Evolutionary conservation across 2,113 vertebrate species (phyloP).

Genomic region (Apteryx mantelli): DNA sequence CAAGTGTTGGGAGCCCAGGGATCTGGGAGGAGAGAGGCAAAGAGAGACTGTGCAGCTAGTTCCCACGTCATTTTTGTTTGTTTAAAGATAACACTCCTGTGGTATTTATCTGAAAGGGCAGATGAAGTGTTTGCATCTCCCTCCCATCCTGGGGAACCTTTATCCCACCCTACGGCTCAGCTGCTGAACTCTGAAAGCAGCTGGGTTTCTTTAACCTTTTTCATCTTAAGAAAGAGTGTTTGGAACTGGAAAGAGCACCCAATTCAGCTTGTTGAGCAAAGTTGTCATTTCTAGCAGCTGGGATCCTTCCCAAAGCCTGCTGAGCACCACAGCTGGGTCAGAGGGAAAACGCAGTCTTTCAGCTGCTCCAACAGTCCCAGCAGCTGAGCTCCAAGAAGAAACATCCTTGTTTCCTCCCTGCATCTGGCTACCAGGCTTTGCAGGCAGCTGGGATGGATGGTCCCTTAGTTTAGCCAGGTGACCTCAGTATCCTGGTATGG

Average conservation of each 20-base stretch:
- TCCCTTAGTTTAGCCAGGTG: background rate
- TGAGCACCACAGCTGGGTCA: slow-evolving; percentile 5
- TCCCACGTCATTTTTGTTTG: background rate
- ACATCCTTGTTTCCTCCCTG: background rate
- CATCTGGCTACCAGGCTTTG: background rate
- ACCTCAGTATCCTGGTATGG: background rate
- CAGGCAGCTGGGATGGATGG: background rate
- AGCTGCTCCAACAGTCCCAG: background rate
- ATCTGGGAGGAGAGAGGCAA: background rate
- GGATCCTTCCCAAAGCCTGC: slow-evolving; percentile 26
- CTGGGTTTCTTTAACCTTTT: slow-evolving; percentile 58
- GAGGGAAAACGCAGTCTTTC: background rate
- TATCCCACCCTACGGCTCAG: slow-evolving; percentile 13
- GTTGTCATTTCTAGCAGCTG: slow-evolving; percentile 55
- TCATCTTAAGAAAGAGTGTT: background rate
- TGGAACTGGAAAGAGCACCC: slow-evolving; percentile 30
- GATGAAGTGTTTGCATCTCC: background rate
- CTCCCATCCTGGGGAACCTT: background rate
- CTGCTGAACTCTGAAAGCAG: background rate
- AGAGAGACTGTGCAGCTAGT: fast-evolving
- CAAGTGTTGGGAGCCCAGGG: fast-evolving
- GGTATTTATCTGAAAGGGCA: background rate
- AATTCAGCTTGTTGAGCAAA: slow-evolving; percentile 12
- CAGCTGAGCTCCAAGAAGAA: background rate
- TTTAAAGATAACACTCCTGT: background rate